A percentile compares a stretch with the other conserved stretches of the same genome.
These are phyloP conservation scores for Dolomedes plantarius DNA, from an alignment of 2,888 invertebrate species.

Conservation along the genomic window DNA sequence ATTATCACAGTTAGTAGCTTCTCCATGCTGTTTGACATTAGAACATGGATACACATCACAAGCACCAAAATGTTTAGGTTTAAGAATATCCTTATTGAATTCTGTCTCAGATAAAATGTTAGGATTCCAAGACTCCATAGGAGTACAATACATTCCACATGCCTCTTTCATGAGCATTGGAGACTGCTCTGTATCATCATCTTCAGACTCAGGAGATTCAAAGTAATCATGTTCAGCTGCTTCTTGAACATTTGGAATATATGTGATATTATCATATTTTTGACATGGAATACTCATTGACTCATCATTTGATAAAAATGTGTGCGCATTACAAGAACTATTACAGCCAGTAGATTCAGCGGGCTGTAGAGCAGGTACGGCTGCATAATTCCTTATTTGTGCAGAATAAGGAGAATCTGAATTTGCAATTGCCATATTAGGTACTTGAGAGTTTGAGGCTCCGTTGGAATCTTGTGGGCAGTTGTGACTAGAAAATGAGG, in stretches of 20 bases:
- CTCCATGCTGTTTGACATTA: constrained; percentile 17
- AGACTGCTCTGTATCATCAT: constrained; percentile 57
- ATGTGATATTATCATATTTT: constrained; percentile 13
- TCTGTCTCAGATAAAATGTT: constrained; percentile 19
- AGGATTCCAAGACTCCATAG: constrained; percentile 29
- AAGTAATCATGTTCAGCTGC: constrained; percentile 12
- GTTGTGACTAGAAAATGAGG: constrained; percentile 60
- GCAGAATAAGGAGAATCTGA: constrained; percentile 13
- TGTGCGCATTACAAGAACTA: constrained; percentile 48
- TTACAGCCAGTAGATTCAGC: constrained; percentile 18
- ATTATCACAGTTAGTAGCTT: constrained; percentile 58
- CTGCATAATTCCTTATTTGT: constrained; percentile 12
- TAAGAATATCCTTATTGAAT: constrained; percentile 19
- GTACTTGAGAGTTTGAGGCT: constrained; percentile 24
- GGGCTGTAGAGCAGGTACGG: neutral
- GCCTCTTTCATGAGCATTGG: constrained; percentile 63
- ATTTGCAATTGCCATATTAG: constrained; percentile 11
- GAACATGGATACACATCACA: constrained; percentile 43
- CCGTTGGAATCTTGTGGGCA: constrained; percentile 38
- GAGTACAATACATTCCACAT: constrained; percentile 33
- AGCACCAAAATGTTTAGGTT: constrained; percentile 27
- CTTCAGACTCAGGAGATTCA: constrained; percentile 46
- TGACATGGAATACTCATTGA: constrained; percentile 23
- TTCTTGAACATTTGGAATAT: constrained; percentile 42
- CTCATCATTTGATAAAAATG: constrained; percentile 37